A percentile compares a stretch with the other conserved stretches of the same genome.
Evolutionary conservation across 1,140 invertebrate species (phyloP).

Genomic region (Drosophila mayri): DNA sequence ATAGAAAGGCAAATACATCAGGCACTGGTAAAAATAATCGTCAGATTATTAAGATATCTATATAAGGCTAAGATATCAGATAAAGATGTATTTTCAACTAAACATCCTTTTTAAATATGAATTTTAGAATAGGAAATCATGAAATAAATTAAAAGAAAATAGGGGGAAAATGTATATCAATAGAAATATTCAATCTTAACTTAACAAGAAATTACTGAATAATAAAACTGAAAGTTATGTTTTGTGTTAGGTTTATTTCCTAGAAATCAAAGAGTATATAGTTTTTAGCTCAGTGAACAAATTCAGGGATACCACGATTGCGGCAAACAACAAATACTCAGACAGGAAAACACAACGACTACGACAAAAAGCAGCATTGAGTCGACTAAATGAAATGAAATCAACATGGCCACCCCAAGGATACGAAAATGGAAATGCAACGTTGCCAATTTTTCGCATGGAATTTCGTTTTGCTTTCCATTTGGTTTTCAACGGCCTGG

Average conservation of each 20-base stretch:
- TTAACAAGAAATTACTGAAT: too few species aligned
- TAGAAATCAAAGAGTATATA: too few species aligned
- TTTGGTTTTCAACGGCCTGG: slow-evolving; percentile 47
- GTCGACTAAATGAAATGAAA: slow-evolving; percentile 78
- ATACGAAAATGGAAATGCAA: slow-evolving; percentile 64
- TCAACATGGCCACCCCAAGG: slow-evolving; percentile 76
- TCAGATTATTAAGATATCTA: neutral
- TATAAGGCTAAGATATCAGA: neutral
- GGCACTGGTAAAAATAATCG: neutral
- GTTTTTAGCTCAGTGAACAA: neutral
- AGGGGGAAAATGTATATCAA: too few species aligned
- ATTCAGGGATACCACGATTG: neutral
- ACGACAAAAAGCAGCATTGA: slow-evolving; percentile 53
- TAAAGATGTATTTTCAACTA: neutral
- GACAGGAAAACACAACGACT: slow-evolving; percentile 47
- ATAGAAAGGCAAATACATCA: slow-evolving; percentile 16
- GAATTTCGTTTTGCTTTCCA: slow-evolving; percentile 35
- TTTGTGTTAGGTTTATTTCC: too few species aligned
- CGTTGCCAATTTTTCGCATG: slow-evolving; percentile 68
- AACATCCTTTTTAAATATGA: neutral
- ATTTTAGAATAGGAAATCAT: neutral
- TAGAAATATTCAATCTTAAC: too few species aligned
- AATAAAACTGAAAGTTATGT: too few species aligned
- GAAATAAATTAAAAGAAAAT: too few species aligned
- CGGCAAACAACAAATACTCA: slow-evolving; percentile 32